Conservation (phyloP, 2,797 vertebrate genomes). For the Bovichtus diacanthus region DNA sequence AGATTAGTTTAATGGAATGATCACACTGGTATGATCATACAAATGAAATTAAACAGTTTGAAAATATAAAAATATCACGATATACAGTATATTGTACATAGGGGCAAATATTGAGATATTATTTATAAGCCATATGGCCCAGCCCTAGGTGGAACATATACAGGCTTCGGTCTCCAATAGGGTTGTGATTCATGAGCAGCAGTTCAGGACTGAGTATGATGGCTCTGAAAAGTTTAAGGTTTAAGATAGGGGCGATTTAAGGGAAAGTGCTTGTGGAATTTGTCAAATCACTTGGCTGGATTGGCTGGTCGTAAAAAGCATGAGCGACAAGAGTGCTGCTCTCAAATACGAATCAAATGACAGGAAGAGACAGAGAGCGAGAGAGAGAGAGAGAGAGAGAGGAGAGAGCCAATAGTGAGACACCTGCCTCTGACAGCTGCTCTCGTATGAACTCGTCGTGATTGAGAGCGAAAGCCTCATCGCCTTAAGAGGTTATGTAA, state of each 20-base stretch:
- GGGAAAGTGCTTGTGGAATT: background rate
- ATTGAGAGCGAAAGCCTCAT: conserved; percentile 22
- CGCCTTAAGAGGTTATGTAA: conserved; percentile 34
- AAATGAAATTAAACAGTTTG: too few species aligned
- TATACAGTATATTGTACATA: too few species aligned
- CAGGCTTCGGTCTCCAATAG: background rate
- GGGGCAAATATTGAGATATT: too few species aligned
- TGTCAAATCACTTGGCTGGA: background rate
- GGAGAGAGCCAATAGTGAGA: conserved; percentile 3
- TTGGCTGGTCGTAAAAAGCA: background rate
- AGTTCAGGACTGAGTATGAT: background rate
- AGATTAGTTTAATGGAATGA: too few species aligned
- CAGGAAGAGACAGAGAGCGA: background rate
- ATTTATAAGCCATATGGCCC: too few species aligned
- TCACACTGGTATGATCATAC: too few species aligned
- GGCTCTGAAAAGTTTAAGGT: background rate
- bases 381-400: background rate
- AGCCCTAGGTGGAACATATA: too few species aligned
- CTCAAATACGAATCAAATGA: background rate
- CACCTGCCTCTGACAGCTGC: conserved; percentile 30
- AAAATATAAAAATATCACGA: too few species aligned
- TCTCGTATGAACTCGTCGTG: background rate
- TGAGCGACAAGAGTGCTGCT: background rate
- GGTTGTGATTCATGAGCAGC: background rate
- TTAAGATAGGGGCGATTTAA: background rate